Conservation (phyloP, 2,888 invertebrate species). For the Eupithecia dodoneata region DNA sequence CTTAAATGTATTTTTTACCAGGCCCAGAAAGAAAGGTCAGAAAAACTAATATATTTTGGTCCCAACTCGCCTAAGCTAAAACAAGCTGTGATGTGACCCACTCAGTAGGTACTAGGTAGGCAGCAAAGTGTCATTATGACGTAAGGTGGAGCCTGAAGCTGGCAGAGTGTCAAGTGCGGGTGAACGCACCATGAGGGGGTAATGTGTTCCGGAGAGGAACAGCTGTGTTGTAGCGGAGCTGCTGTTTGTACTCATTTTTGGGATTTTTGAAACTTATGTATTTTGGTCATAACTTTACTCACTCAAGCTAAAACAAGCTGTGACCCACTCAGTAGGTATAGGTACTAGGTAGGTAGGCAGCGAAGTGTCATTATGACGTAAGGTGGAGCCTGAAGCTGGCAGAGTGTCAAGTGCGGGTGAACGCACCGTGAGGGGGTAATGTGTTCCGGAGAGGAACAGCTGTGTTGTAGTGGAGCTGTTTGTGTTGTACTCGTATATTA, state of each 20-base stretch:
- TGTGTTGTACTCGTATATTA: too few species aligned
- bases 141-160: slow-evolving; percentile 6
- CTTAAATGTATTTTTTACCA: too few species aligned
- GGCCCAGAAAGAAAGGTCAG: too few species aligned
- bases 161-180: slow-evolving; percentile 42
- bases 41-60: too few species aligned
- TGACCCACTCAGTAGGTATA: not conserved
- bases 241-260: not conserved
- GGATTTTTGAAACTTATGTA: not conserved
- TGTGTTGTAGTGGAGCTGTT: not conserved
- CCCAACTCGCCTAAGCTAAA: too few species aligned
- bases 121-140: not conserved
- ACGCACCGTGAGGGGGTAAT: slow-evolving; percentile 41
- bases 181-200: slow-evolving; percentile 44
- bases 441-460: slow-evolving; percentile 17
- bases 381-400: slow-evolving; percentile 20
- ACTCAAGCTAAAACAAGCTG: not conserved
- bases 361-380: slow-evolving; percentile 6
- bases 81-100: not conserved
- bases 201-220: slow-evolving; percentile 20
- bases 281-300: too few species aligned
- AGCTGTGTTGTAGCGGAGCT: not conserved
- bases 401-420: slow-evolving; percentile 43
- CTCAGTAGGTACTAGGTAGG: not conserved
- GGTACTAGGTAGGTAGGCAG: not conserved